Conservation (phyloP, 2,888 invertebrate genomes). For the Cactoblastis cactorum region DNA sequence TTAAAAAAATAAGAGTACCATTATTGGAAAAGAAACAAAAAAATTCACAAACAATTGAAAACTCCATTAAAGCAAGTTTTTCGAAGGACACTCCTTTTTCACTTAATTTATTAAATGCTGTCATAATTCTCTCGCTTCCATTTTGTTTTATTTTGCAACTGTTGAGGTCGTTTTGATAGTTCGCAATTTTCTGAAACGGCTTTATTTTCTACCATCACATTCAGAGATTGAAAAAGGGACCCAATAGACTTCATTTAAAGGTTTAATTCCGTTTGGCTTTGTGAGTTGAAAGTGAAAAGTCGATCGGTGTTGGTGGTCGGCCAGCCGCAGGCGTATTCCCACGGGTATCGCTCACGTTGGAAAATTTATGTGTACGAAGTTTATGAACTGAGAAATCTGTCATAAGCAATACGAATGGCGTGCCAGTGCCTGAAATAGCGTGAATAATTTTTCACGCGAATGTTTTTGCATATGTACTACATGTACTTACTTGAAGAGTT, state of each 20-base stretch:
- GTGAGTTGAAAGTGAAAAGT: conserved; percentile 70
- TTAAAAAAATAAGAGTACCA: too few species aligned
- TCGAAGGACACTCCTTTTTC: conserved; percentile 18
- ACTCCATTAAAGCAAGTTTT: too few species aligned
- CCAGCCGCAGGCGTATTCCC: conserved; percentile 66
- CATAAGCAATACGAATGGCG: conserved; percentile 71
- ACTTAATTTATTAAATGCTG: background rate
- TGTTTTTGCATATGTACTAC: conserved; percentile 30
- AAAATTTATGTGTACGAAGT: conserved; percentile 77
- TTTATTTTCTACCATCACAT: conserved; percentile 57
- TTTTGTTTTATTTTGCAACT: conserved; percentile 64
- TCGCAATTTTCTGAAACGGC: conserved; percentile 64
- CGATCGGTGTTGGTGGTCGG: conserved; percentile 72
- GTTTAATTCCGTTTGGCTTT: conserved; percentile 33
- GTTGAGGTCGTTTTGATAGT: conserved; percentile 44
- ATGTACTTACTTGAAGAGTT: too few species aligned
- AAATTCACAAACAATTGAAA: background rate
- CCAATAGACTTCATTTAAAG: conserved; percentile 26
- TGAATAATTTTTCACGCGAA: conserved; percentile 71
- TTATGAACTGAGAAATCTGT: conserved; percentile 77
- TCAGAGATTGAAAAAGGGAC: conserved; percentile 23
- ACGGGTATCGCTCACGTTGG: conserved; percentile 70
- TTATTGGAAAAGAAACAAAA: too few species aligned
- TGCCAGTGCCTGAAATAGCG: conserved; percentile 68
- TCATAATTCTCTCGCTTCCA: conserved; percentile 37